phyloP scores from a whole-genome alignment of 2,797 vertebrate genomes.

The Jordanella pulchra region DNA sequence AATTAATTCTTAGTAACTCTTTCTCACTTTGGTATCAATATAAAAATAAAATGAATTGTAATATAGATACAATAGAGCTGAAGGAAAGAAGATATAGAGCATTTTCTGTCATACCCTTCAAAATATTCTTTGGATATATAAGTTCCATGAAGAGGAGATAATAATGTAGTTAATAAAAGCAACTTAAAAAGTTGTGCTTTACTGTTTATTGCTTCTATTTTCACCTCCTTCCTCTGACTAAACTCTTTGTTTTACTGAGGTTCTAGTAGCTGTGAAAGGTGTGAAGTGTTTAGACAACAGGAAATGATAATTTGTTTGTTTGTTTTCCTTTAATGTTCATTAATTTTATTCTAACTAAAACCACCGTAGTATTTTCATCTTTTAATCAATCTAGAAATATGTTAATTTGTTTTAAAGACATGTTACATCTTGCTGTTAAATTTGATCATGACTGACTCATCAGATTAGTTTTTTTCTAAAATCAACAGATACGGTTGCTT shows the following conservation, averaged over 20 bases:
- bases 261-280: slow-evolving; percentile 30
- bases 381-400: not conserved
- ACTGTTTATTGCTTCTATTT: slow-evolving; percentile 66
- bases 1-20: slow-evolving; percentile 33
- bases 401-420: not conserved
- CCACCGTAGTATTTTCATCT: not conserved
- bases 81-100: slow-evolving; percentile 3
- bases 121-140: slow-evolving; percentile 17
- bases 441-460: slow-evolving; percentile 19
- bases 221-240: slow-evolving; percentile 31
- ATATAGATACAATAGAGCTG: slow-evolving; percentile 38
- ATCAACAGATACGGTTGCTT: not conserved
- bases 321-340: not conserved
- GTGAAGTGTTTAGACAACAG: slow-evolving; percentile 13
- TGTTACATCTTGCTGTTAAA: slow-evolving; percentile 8
- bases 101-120: slow-evolving; percentile 15
- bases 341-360: not conserved
- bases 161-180: not conserved
- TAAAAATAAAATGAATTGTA: slow-evolving; percentile 25
- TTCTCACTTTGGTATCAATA: slow-evolving; percentile 66
- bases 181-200: slow-evolving; percentile 42
- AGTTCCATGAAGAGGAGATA: slow-evolving; percentile 5
- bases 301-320: not conserved
- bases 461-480: not conserved
- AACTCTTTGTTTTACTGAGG: slow-evolving; percentile 22